Percentiles rank a stretch among this genome's conserved stretches.
These are phyloP conservation scores for Brachionus manjavacas DNA, from an alignment of 1,140 invertebrate genomes.

Conservation along the genomic window DNA sequence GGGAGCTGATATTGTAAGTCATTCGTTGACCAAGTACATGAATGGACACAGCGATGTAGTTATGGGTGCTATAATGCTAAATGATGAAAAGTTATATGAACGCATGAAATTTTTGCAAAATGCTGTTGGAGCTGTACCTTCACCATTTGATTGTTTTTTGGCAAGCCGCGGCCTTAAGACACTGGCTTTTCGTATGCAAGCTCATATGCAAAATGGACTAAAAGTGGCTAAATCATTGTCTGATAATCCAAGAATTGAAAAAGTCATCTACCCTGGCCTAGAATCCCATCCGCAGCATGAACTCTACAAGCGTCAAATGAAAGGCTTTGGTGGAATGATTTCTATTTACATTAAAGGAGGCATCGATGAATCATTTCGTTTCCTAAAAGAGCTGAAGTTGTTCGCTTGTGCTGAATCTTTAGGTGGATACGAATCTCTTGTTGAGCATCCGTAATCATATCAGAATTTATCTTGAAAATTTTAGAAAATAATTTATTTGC, in stretches of 20 bases:
- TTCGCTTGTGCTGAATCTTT: conserved; percentile 62
- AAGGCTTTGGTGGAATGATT: conserved; percentile 85
- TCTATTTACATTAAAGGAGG: conserved; percentile 70
- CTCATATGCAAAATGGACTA: conserved; percentile 74
- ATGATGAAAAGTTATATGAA: conserved; percentile 67
- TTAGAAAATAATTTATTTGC: conserved; percentile 32
- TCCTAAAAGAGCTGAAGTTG: conserved; percentile 59
- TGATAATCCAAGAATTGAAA: conserved; percentile 69
- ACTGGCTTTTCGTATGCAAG: conserved; percentile 79
- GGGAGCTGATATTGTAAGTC: conserved; percentile 84
- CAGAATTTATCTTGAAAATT: background rate
- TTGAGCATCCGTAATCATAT: conserved; percentile 60
- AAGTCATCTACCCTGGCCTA: conserved; percentile 79
- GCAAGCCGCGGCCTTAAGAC: conserved; percentile 92
- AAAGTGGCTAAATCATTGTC: conserved; percentile 75
- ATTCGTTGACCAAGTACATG: conserved; percentile 96
- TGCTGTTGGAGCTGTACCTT: conserved; percentile 83
- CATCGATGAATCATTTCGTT: conserved; percentile 69
- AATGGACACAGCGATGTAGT: conserved; percentile 94
- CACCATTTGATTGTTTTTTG: conserved; percentile 90
- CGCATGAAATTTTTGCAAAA: conserved; percentile 81
- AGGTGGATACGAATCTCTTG: conserved; percentile 87
- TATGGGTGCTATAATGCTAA: conserved; percentile 75
- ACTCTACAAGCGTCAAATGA: conserved; percentile 73
- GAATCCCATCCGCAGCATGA: conserved; percentile 85